These are phyloP conservation scores for Drosophila kuntzei DNA, from an alignment of 2,888 invertebrate genomes.

Conservation along the genomic window DNA sequence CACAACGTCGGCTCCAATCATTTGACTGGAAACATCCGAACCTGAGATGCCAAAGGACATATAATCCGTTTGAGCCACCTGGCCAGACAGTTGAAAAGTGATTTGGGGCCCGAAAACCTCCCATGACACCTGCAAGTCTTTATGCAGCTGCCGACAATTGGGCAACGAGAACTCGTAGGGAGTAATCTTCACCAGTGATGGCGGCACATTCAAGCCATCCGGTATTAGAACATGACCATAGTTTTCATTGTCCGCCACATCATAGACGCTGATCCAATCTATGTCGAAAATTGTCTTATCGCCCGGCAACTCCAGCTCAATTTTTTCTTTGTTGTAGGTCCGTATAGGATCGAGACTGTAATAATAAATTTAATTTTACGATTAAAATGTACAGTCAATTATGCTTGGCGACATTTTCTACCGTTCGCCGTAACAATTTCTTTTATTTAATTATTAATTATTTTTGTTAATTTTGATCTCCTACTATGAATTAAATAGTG, in stretches of 20 bases:
- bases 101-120: slow-evolving; percentile 95
- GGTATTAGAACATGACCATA: slow-evolving; percentile 92
- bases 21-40: slow-evolving; percentile 89
- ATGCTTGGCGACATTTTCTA: too few relatives aligned
- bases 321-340: slow-evolving; percentile 90
- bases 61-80: slow-evolving; percentile 90
- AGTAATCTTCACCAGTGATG: slow-evolving; percentile 90
- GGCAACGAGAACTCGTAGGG: slow-evolving; percentile 90
- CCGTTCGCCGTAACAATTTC: too few relatives aligned
- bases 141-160: slow-evolving; percentile 94
- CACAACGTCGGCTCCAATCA: slow-evolving; percentile 94
- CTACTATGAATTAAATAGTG: too few relatives aligned
- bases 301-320: slow-evolving; percentile 92
- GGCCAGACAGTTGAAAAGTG: slow-evolving; percentile 93
- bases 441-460: not conserved
- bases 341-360: slow-evolving; percentile 92
- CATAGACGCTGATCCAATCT: slow-evolving; percentile 94
- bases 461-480: too few relatives aligned
- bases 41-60: slow-evolving; percentile 96
- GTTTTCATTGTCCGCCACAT: slow-evolving; percentile 89
- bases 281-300: slow-evolving; percentile 92
- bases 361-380: not conserved
- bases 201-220: slow-evolving; percentile 93
- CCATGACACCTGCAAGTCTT: slow-evolving; percentile 94
- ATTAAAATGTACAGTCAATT: too few relatives aligned